Evolutionary conservation across 2,888 invertebrate genomes (phyloP), one percentile per base, ranked within the genome.

Genomic region (Drosophila antonietae): DNA sequence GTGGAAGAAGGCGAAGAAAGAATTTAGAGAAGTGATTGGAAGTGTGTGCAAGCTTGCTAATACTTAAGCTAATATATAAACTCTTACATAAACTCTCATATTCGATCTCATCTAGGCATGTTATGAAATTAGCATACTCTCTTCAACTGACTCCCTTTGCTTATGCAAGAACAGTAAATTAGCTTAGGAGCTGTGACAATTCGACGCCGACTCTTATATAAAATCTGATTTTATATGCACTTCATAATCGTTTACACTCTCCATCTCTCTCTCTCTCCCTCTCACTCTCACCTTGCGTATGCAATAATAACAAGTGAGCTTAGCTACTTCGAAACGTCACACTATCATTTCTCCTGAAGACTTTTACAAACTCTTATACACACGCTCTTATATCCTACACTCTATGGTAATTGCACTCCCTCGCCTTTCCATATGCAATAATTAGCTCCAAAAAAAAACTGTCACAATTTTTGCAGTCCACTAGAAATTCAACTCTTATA

Each of bases 391-490:
- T 51, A 51, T 3, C 28, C 28, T 28, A 33, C 28, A 2, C 28
- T 41, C 39, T 55, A 55, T 55, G 55, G 55, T 41, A 55, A 55
- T 55, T 55, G 41, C 52, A 23, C 15, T 52, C 33, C 18, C 51
- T 51, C 51, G 14, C 18, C 33, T 51, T 33, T 20, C 35, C 49
- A 59, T 55, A 18, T 60, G 69, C 60, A 63, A 72, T 78, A 89
- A 86, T 89, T 89, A 82, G 75, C 83, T 85, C 60, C 73, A 37
- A 71, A 76, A 62, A 59, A 53, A 53, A 53, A 37, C 39, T 53
- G 53, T 53, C 53, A 53, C 53, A 53, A 53, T 39, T 53, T 37
- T 53, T 37, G 53, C 39, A 9, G 23, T 15, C 39, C 37, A 23
- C 53, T 23, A 23, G 35, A 35, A 51, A 51, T 14, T 33, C 43